These are phyloP conservation scores for Halictus ligatus DNA, from an alignment of 2,888 invertebrate genomes.

Conservation along the genomic window DNA sequence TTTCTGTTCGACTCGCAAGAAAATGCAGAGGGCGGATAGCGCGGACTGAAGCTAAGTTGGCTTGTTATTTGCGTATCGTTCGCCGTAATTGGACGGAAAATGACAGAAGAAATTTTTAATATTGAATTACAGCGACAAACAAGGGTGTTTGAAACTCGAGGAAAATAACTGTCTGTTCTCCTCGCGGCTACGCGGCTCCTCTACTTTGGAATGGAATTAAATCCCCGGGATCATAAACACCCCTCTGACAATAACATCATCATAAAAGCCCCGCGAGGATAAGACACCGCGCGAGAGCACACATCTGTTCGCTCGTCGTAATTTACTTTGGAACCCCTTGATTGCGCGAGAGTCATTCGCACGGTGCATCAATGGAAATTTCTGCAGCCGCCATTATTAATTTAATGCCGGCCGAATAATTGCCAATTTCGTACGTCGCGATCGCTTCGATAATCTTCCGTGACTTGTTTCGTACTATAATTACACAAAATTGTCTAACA, in stretches of 20 bases:
- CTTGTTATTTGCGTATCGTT: background rate
- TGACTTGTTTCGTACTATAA: background rate
- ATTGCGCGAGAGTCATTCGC: slow-evolving; percentile 19
- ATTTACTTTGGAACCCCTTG: slow-evolving; percentile 39
- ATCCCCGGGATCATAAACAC: slow-evolving; percentile 36
- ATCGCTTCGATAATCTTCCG: background rate
- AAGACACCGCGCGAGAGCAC: slow-evolving; percentile 27
- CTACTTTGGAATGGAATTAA: slow-evolving; percentile 54
- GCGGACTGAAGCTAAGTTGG: background rate
- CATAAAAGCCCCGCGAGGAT: slow-evolving; percentile 44
- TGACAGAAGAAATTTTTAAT: background rate
- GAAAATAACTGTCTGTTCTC: slow-evolving; percentile 39
- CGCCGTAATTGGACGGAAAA: background rate
- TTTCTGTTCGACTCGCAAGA: background rate
- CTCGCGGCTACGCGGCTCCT: slow-evolving; percentile 20
- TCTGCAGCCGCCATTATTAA: background rate
- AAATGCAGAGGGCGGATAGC: background rate
- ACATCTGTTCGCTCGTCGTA: slow-evolving; percentile 53
- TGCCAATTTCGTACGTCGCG: background rate
- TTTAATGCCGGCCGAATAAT: background rate
- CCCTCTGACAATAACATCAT: slow-evolving; percentile 45
- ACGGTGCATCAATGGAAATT: background rate
- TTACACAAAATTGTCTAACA: background rate
- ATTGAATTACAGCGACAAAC: slow-evolving; percentile 20
- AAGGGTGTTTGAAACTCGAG: slow-evolving; percentile 9